A percentile compares a stretch with the other conserved stretches of the same genome.
Evolutionary conservation across 2,888 invertebrate species (phyloP).

Genomic region (Lasioglossum morio): DNA sequence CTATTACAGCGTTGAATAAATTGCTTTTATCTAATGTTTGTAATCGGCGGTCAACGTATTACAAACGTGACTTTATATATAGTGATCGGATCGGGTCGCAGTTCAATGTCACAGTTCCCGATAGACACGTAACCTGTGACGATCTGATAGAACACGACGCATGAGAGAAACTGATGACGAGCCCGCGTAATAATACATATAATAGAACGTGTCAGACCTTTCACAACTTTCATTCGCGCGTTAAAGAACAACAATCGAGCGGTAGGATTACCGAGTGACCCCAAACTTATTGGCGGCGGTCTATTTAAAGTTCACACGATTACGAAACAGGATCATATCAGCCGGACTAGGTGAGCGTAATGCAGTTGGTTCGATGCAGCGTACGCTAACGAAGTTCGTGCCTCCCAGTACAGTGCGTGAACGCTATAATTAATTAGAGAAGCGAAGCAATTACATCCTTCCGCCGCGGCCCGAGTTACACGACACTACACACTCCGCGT

Average conservation of each 20-base stretch:
- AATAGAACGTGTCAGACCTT: background rate
- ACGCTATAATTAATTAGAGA: slow-evolving; percentile 71
- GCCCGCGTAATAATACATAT: background rate
- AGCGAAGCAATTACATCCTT: slow-evolving; percentile 60
- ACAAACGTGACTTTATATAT: background rate
- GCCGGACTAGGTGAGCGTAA: slow-evolving; percentile 24
- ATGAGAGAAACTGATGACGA: background rate
- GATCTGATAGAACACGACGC: background rate
- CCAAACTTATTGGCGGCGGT: slow-evolving; percentile 11
- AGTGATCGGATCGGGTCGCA: background rate
- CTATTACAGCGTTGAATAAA: background rate
- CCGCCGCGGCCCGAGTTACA: slow-evolving; percentile 39
- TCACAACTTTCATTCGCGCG: background rate
- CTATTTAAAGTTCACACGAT: slow-evolving; percentile 37
- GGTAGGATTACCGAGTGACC: slow-evolving; percentile 24
- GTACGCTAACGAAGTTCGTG: slow-evolving; percentile 43
- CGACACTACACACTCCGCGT: slow-evolving; percentile 43
- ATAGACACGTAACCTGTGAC: background rate
- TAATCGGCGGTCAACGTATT: background rate
- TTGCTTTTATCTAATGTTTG: background rate
- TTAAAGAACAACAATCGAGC: background rate
- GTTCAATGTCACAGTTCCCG: slow-evolving; percentile 2
- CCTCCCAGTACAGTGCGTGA: slow-evolving; percentile 30
- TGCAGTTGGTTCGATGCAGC: slow-evolving; percentile 20
- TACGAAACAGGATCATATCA: slow-evolving; percentile 44